Evolutionary conservation across 2,888 invertebrate genomes (phyloP).

Genomic region (Calliscelio sp.): DNA sequence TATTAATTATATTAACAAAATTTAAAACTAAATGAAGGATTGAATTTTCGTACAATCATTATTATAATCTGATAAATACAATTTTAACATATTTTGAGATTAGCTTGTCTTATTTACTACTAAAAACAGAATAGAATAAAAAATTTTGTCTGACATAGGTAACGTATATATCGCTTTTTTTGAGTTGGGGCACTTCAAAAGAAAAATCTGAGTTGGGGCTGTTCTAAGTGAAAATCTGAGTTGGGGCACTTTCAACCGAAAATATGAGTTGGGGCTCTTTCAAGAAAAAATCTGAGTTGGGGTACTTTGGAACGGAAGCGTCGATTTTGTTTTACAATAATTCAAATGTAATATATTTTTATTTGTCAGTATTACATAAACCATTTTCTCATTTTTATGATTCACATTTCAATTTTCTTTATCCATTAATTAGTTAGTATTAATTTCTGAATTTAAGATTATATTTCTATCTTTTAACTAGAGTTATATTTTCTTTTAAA

Average conservation of each 20-base stretch:
- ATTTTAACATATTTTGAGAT: constrained; percentile 3
- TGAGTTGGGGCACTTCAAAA: too few relatives aligned
- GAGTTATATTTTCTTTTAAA: too few relatives aligned
- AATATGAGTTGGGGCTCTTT: constrained; percentile 3
- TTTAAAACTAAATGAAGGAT: constrained; percentile 6
- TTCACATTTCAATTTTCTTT: too few relatives aligned
- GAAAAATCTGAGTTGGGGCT: too few relatives aligned
- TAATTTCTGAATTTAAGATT: too few relatives aligned
- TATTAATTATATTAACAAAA: too few relatives aligned
- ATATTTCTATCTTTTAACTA: too few relatives aligned
- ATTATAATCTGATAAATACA: constrained; percentile 2
- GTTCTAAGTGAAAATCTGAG: background rate
- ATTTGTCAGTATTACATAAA: too few relatives aligned
- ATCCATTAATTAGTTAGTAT: too few relatives aligned
- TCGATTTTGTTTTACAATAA: too few relatives aligned
- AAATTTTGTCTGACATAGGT: constrained; percentile 10
- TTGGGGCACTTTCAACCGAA: constrained; percentile 2
- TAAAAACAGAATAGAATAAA: constrained; percentile 2
- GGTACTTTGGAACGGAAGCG: constrained; percentile 6
- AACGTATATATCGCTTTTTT: constrained; percentile 5
- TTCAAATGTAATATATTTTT: too few relatives aligned
- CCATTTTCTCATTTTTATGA: too few relatives aligned
- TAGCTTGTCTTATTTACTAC: constrained; percentile 1
- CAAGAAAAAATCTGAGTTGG: constrained; percentile 1
- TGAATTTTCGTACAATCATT: constrained; percentile 6